Evolutionary conservation across 1,140 invertebrate species (phyloP).

Genomic region (Melanaphis sacchari): DNA sequence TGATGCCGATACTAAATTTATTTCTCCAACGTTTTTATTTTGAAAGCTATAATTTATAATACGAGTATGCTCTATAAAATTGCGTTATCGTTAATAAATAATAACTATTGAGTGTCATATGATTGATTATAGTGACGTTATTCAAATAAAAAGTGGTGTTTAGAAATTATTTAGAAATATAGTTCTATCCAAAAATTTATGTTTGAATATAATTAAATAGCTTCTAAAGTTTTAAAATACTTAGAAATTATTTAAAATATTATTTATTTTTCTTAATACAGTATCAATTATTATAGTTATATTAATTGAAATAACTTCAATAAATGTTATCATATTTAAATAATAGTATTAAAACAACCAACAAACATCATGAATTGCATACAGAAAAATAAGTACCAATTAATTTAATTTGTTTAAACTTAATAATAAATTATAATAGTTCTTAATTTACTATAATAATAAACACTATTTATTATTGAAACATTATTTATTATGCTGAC

Average conservation of each 20-base stretch:
- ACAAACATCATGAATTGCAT: background rate
- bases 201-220: no score
- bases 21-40: background rate
- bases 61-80: no score
- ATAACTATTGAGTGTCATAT: background rate
- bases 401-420: background rate
- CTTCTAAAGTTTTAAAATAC: background rate
- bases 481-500: background rate
- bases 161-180: background rate
- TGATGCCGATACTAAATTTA: background rate
- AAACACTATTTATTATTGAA: background rate
- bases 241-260: background rate
- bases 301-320: background rate
- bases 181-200: background rate
- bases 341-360: background rate
- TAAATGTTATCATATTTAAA: background rate
- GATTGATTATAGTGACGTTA: background rate
- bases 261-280: background rate
- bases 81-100: background rate
- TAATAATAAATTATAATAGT: background rate
- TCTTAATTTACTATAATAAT: background rate
- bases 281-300: background rate
- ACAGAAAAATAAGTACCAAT: background rate
- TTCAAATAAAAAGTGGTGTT: background rate
- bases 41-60: no score